Conservation (phyloP, 2,888 invertebrate species). For the Hirtodrosophila trivittata region DNA sequence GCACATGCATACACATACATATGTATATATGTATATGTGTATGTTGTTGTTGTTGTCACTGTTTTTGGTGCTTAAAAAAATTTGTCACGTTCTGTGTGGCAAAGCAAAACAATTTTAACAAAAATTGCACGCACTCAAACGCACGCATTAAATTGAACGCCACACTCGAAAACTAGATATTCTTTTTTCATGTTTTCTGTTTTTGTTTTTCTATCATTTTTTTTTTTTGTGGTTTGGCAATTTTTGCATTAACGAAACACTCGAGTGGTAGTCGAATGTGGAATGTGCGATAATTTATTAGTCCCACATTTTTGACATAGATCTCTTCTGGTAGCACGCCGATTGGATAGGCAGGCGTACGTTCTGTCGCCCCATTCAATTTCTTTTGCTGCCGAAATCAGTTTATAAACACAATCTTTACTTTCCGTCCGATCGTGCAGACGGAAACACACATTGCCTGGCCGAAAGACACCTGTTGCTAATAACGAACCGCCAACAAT, state of each 20-base stretch:
- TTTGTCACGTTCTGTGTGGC: constrained; percentile 65
- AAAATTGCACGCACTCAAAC: constrained; percentile 51
- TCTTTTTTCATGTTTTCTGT: constrained; percentile 50
- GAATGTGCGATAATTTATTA: constrained; percentile 65
- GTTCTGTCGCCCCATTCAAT: constrained; percentile 30
- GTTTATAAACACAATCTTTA: constrained; percentile 38
- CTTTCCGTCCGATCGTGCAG: constrained; percentile 31
- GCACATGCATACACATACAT: constrained; percentile 17
- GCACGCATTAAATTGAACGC: constrained; percentile 39
- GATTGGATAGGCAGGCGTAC: constrained; percentile 29
- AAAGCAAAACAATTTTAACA: constrained; percentile 34
- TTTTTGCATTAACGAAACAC: constrained; percentile 56
- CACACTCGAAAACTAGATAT: constrained; percentile 55
- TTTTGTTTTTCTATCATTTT: constrained; percentile 31
- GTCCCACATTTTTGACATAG: constrained; percentile 60
- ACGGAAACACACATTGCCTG: constrained; percentile 22
- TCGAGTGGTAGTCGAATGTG: constrained; percentile 31
- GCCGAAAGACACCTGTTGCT: constrained; percentile 65
- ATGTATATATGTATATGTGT: constrained; percentile 15
- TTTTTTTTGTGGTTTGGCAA: constrained; percentile 36
- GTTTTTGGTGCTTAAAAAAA: constrained; percentile 50
- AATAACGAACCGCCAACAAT: constrained; percentile 41
- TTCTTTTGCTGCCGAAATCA: constrained; percentile 35
- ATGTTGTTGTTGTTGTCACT: constrained; percentile 23
- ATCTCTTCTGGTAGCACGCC: constrained; percentile 12